Percentiles rank a stretch among this genome's conserved stretches.
These are phyloP conservation scores for Ceratoteleas bidentatus DNA, from an alignment of 1,140 invertebrate species.

Conservation along the genomic window DNA sequence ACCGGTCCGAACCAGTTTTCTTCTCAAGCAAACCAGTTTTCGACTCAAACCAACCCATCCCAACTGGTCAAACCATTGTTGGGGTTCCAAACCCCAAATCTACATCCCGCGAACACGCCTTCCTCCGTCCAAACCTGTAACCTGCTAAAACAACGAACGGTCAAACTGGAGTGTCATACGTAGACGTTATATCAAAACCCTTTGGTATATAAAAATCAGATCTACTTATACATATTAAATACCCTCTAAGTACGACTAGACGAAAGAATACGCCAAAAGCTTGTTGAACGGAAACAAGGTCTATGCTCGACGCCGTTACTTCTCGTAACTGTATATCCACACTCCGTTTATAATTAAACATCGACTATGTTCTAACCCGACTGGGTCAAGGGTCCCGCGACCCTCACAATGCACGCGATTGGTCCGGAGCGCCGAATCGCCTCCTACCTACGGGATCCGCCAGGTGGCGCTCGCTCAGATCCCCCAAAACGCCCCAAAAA, in stretches of 20 bases:
- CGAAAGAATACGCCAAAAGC: constrained; percentile 70
- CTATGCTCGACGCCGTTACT: constrained; percentile 48
- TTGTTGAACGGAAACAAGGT: constrained; percentile 60
- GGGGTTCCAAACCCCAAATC: no score
- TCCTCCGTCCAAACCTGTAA: background rate
- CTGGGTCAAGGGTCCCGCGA: constrained; percentile 31
- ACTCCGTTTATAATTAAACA: constrained; percentile 64
- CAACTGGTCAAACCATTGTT: no score
- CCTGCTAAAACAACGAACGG: constrained; percentile 22
- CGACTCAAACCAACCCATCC: no score
- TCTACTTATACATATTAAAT: constrained; percentile 67
- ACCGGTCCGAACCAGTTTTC: no score
- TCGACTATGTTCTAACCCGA: constrained; percentile 70
- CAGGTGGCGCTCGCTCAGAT: no score
- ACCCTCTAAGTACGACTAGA: constrained; percentile 74
- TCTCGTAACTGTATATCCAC: constrained; percentile 61
- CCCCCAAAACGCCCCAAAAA: no score
- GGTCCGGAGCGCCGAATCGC: no score
- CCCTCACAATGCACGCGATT: no score
- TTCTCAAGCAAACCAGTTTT: no score
- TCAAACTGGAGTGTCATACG: constrained; percentile 33
- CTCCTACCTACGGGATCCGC: no score
- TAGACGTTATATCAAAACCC: constrained; percentile 62
- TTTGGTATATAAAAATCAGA: constrained; percentile 74
- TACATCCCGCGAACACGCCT: no score